Base-by-base conservation (phyloP, 2,797 vertebrate species). In the Taenioides sp. region DNA sequence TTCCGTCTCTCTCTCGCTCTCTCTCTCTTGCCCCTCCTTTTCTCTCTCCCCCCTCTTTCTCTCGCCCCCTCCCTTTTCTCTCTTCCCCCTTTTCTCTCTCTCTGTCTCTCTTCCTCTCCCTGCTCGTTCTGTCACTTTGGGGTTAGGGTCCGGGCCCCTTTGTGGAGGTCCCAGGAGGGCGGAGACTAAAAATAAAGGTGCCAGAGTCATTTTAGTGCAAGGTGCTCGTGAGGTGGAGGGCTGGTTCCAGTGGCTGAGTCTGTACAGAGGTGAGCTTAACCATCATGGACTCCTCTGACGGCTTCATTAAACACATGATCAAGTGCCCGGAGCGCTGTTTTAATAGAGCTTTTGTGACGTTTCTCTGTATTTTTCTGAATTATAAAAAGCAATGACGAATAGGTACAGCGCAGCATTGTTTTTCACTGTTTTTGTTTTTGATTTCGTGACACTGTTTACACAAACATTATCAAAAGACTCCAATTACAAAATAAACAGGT, bases 141-240 rank as follows among this genome's bases (percentile, higher is more conserved):
- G 87, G 87, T 90, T 78, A 83, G 86, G 77, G 76, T 43, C 2
- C 71, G 81, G 85, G 82, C 70, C 75, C 75, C 79, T 82, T 79
- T 70, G 75, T 79, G 69, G 52, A 84, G 88, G 83, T 87, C 89
- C 87, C 86, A 86, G 76, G 86, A 82, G 85, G 80, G 84, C 74
- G 22, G 58, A 3, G 10, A 81, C 82, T 87, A 87, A 88, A 89
- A 89, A 87, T 88, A 88, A 34, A 87, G 81, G 59, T 63, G 2
- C 70, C 74, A 71, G 66, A 67, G 71, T 75, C 76, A 75, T 86
- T 84, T 83, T 67, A 43, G 81, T 86, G 84, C 76, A 68, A 27
- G 82, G 79, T 80, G 85, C 55, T 73, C 1, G 1, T 62, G 3
- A 57, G 22, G 57, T 31, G 73, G 70, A 65, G 9, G 65, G 37